Evolutionary conservation across 1,140 invertebrate species (phyloP).

Genomic region (Charaxes varanes): DNA sequence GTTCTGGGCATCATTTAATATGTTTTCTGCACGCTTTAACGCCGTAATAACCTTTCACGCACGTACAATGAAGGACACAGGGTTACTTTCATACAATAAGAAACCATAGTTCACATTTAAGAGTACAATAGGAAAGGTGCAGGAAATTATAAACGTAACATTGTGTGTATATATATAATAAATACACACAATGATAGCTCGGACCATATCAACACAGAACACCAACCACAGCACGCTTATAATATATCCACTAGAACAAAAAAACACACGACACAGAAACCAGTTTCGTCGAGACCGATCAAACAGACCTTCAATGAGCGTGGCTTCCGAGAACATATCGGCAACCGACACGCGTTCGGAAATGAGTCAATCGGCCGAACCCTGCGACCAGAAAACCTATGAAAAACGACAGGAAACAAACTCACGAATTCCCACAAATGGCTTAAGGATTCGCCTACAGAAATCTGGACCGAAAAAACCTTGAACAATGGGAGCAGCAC

Average conservation of each 20-base stretch:
- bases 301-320: slow-evolving; percentile 19
- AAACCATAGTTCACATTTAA: no score
- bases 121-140: no score
- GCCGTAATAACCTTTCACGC: no score
- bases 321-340: slow-evolving; percentile 18
- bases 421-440: background rate
- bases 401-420: slow-evolving; percentile 5
- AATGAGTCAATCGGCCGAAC: slow-evolving; percentile 18
- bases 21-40: no score
- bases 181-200: background rate
- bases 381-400: slow-evolving; percentile 11
- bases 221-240: background rate
- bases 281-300: slow-evolving; percentile 11
- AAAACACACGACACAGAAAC: slow-evolving; percentile 15
- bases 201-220: background rate
- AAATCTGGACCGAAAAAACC: slow-evolving; percentile 9
- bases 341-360: slow-evolving; percentile 17
- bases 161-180: no score
- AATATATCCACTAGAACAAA: slow-evolving; percentile 6
- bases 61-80: no score
- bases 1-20: no score
- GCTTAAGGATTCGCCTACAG: background rate
- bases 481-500: slow-evolving; percentile 13
- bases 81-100: no score
- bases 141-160: no score